These are phyloP conservation scores for Episyrphus balteatus DNA, from an alignment of 1,140 invertebrate genomes.

Conservation along the genomic window DNA sequence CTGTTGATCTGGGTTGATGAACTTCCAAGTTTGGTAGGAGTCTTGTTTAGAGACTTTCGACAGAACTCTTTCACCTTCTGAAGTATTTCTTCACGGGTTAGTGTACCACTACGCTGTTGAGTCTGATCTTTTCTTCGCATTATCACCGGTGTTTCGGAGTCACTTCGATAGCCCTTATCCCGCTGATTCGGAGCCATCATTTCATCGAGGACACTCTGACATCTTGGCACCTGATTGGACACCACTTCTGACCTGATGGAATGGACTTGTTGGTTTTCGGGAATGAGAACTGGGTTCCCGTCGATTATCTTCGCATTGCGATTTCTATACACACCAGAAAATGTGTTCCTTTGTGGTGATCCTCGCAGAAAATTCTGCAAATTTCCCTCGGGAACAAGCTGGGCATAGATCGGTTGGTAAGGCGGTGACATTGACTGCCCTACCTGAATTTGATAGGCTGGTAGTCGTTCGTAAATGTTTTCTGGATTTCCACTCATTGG, in stretches of 20 bases:
- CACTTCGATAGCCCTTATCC: slow-evolving; percentile 17
- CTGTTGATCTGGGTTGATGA: slow-evolving; percentile 19
- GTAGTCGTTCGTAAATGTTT: slow-evolving; percentile 29
- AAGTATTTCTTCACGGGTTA: slow-evolving; percentile 32
- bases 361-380: slow-evolving; percentile 18
- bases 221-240: slow-evolving; percentile 12
- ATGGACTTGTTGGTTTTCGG: background rate
- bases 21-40: slow-evolving; percentile 8
- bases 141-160: slow-evolving; percentile 22
- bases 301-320: slow-evolving; percentile 15
- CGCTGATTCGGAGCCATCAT: slow-evolving; percentile 8
- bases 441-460: slow-evolving; percentile 6
- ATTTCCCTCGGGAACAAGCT: slow-evolving; percentile 2
- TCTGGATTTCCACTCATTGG: slow-evolving; percentile 9
- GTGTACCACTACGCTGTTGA: slow-evolving; percentile 10
- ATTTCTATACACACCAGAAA: slow-evolving; percentile 20
- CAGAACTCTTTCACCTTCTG: slow-evolving; percentile 35
- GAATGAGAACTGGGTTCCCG: slow-evolving; percentile 1
- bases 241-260: background rate
- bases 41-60: slow-evolving; percentile 26
- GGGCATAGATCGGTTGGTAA: background rate
- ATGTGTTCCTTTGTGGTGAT: slow-evolving; percentile 28
- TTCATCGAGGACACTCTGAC: slow-evolving; percentile 29
- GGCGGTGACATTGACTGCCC: background rate
- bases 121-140: slow-evolving; percentile 13